Conservation (phyloP, 2,113 vertebrate genomes). For the Probosciger aterrimus region DNA sequence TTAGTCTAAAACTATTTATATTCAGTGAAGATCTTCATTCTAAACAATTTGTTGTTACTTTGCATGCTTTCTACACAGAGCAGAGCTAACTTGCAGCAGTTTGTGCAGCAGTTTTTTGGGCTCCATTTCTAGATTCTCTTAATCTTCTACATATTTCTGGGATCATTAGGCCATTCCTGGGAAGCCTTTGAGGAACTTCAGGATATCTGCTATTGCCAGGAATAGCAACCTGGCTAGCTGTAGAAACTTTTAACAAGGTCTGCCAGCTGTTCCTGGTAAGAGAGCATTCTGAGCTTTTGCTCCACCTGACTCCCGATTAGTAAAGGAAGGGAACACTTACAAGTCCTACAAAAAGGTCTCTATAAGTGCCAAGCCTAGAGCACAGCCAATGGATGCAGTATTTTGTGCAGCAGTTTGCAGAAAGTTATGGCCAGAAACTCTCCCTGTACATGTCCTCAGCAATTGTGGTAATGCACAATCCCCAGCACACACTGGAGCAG, state of each 20-base stretch:
- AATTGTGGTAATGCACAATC: rapidly evolving
- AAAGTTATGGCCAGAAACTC: background rate
- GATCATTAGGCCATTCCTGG: background rate
- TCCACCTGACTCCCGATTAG: background rate
- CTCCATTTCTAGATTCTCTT: background rate
- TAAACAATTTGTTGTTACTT: background rate
- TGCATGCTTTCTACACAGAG: background rate
- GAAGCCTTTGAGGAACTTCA: background rate
- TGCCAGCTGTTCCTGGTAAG: background rate
- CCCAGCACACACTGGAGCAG: background rate
- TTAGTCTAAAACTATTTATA: background rate
- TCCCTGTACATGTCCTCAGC: background rate
- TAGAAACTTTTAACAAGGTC: background rate
- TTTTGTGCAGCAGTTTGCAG: background rate
- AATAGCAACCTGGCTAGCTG: background rate
- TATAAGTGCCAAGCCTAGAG: background rate
- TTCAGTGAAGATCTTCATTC: background rate
- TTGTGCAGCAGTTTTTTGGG: background rate
- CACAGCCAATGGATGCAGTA: background rate
- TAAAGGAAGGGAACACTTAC: background rate
- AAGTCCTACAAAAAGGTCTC: background rate
- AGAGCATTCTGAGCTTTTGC: background rate
- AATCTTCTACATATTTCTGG: background rate
- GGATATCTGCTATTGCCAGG: background rate
- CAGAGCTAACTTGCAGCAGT: background rate